Percentiles rank a stretch among this genome's conserved stretches.
Evolutionary conservation across 2,888 invertebrate genomes (phyloP).

Genomic region (Tanytarsus gracilentus): DNA sequence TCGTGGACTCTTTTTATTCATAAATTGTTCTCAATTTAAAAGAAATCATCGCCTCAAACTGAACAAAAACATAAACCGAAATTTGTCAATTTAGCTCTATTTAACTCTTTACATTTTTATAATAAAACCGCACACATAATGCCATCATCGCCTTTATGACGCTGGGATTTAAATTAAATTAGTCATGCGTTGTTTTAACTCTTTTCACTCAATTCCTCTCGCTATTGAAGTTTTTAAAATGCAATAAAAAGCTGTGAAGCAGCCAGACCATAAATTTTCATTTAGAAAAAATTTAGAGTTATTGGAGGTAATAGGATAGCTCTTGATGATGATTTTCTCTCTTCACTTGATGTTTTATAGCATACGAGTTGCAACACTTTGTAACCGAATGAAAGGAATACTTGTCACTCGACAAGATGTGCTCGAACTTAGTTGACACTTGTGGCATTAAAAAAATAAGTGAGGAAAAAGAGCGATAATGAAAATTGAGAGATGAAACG

Average conservation of each 20-base stretch:
- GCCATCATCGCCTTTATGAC: neutral
- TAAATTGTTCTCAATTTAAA: conserved; percentile 26
- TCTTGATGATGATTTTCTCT: neutral
- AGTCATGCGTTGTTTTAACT: conserved; percentile 26
- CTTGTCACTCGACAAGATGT: neutral
- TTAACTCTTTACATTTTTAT: conserved; percentile 21
- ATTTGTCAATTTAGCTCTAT: conserved; percentile 28
- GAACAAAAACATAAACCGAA: neutral
- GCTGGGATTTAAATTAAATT: conserved; percentile 25
- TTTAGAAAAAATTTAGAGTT: conserved; percentile 5
- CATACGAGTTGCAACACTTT: no score
- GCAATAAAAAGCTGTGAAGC: no score
- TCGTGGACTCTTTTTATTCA: no score
- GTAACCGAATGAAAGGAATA: neutral
- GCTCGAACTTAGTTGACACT: neutral
- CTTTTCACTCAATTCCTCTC: neutral
- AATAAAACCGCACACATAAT: neutral
- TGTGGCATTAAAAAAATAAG: neutral
- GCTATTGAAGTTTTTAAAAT: no score
- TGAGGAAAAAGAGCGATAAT: no score
- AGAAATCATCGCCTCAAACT: conserved; percentile 20
- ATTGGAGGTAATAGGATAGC: conserved; percentile 24
- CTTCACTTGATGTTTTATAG: no score
- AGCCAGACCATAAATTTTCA: conserved; percentile 22
- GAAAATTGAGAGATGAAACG: no score